A percentile compares a stretch with the other conserved stretches of the same genome.
phyloP scores from a whole-genome alignment of 2,888 invertebrate species.

The Lasioglossum malachurum region DNA sequence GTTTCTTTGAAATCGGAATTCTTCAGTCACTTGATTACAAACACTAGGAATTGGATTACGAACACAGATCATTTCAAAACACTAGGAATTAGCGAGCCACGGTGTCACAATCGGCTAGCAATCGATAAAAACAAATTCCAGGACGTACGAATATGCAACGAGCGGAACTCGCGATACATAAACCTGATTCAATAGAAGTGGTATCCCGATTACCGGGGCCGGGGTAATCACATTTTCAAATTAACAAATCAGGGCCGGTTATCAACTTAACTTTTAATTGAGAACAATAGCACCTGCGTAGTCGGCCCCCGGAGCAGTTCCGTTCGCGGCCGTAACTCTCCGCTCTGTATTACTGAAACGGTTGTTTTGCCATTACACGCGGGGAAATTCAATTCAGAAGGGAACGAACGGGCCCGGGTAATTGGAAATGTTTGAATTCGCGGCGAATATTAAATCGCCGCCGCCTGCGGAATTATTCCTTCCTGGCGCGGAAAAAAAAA shows the following conservation, averaged over 20 bases:
- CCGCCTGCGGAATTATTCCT: background rate
- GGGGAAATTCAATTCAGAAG: constrained; percentile 16
- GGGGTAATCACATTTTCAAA: constrained; percentile 42
- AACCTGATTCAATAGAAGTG: background rate
- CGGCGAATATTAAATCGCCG: background rate
- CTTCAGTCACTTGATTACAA: background rate
- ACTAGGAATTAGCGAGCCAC: constrained; percentile 1
- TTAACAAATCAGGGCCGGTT: constrained; percentile 47
- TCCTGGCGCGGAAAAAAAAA: background rate
- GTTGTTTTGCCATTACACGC: constrained; percentile 6
- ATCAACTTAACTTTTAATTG: constrained; percentile 56
- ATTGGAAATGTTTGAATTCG: constrained; percentile 28
- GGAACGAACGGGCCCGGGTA: background rate
- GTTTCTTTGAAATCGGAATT: background rate
- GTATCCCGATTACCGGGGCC: constrained; percentile 22
- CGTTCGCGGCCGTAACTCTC: constrained; percentile 32
- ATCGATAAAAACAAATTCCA: constrained; percentile 30
- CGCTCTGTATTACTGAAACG: constrained; percentile 11
- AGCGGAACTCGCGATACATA: constrained; percentile 15
- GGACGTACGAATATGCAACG: constrained; percentile 25
- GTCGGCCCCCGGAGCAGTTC: background rate
- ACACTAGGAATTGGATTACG: too few relatives aligned
- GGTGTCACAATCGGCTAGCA: constrained; percentile 18
- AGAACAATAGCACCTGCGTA: constrained; percentile 37
- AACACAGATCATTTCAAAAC: background rate